Evolutionary conservation across 2,113 vertebrate genomes (phyloP), one percentile per base, ranked within the genome.

Genomic region (Alaudala cheleensis): DNA sequence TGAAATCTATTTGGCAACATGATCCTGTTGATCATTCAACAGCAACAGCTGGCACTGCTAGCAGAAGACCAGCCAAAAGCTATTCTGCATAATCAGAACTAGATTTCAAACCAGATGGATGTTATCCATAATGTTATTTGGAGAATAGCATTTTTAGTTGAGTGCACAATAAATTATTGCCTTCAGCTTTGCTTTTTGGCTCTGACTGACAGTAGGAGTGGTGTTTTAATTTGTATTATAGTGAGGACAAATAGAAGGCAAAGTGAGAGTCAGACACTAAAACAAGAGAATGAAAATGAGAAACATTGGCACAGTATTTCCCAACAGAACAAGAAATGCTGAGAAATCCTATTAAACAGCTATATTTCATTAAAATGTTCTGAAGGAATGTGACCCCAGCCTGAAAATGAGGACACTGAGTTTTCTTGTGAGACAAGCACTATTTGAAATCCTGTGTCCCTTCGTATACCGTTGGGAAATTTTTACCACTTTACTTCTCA

Each of bases 51-150:
- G 60, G 93, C 90, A 92, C 40, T 54, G 72, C 44, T 92, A 83
- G 51, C 53, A 64, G 72, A 94, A 78, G 82, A 83, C 49, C 90
- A 96, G 95, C 93, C 94, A 96, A 93, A 76, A 95, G 82, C 88
- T 93, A 51, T 90, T 94, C 82, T 95, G 80, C 53, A 71, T 93
- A 92, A 95, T 95, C 80, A 93, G 71, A 95, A 88, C 44, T 90
- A 53, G 92, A 88, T 94, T 97, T 94, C 60, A 61, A 94, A 95
- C 72, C 90, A 96, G 94, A 93, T 94, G 95, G 92, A 88, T 88
- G 64, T 86, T 90, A 95, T 86, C 94, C 90, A 65, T 95, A 86
- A 78, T 79, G 57, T 84, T 94, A 65, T 86, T 94, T 95, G 90
- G 92, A 92, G 83, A 96, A 83, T 50, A 84, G 49, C 57, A 28